Evolutionary conservation across 2,797 vertebrate species (phyloP).

Genomic region (Gorsachius magnificus): DNA sequence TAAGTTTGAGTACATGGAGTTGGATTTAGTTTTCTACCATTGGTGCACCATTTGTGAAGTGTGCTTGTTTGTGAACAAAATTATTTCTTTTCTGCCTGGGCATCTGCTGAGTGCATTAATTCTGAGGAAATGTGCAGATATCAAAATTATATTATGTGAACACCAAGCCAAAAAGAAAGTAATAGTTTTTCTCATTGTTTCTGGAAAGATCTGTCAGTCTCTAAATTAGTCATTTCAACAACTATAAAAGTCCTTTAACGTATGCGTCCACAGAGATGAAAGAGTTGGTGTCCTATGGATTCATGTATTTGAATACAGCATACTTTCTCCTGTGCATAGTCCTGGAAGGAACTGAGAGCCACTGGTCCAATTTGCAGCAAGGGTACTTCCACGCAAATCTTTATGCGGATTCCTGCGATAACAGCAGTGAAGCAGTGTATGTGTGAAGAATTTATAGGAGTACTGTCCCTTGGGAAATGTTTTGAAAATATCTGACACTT

Average conservation of each 20-base stretch:
- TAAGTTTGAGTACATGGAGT: not conserved
- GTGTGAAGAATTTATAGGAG: slow-evolving; percentile 21
- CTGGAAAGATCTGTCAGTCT: not conserved
- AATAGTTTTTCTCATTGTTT: not conserved
- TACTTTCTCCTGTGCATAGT: not conserved
- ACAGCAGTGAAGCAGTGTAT: not conserved
- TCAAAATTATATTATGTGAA: not conserved
- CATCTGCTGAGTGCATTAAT: not conserved
- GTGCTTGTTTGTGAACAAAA: not conserved
- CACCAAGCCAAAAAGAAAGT: not conserved
- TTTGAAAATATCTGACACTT: slow-evolving; percentile 34
- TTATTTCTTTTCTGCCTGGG: not conserved
- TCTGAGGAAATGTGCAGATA: not conserved
- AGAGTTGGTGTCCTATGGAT: not conserved
- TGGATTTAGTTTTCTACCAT: not conserved
- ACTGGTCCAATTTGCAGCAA: not conserved
- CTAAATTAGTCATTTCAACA: not conserved
- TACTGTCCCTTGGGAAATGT: not conserved
- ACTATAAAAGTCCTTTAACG: not conserved
- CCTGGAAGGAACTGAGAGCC: not conserved
- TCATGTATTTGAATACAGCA: not conserved
- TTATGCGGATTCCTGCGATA: fast-evolving
- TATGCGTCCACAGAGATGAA: not conserved
- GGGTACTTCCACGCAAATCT: not conserved
- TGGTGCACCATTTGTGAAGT: not conserved